Base-by-base conservation (phyloP, 2,888 invertebrate species). In the Agrilus mali region DNA sequence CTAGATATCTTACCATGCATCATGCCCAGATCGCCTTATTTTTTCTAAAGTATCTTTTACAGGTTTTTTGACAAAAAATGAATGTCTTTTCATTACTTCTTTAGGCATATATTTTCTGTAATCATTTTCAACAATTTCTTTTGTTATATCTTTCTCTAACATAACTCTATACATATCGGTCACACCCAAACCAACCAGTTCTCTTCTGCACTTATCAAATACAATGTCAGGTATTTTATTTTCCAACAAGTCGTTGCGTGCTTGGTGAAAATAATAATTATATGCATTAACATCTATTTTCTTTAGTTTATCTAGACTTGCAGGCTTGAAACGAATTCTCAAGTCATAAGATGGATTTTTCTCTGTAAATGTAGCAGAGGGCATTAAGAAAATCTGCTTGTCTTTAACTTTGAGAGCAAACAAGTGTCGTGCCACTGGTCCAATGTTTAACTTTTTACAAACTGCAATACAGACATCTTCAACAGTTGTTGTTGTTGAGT, bases 221-320 rank as follows among this genome's bases (percentile, higher is more conserved):
- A 80, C 74, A 46, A 88, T 79, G 60, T 88, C 88, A 7, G 81
- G 75, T 49, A 93, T 82, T 59, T 78, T 79, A 58, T 83, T 85
- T 43, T 82, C 77, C 46, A 87, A 72, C 37, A 92, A 81, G 72
- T 92, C 92, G 59, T 75, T 73, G 27, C 87, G 72, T 36, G 82
- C 84, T 77, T 90, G 92, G 64, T 82, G 80, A 60, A 86, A 93
- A 60, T 83, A 83, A 64, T 89, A 92, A 56, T 88, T 80, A 60
- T 86, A 90, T 1, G 90, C 83, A 42, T 75, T 75, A 38, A 71
- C 65, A 66, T 92, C 90, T 40, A 84, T 66, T 44, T 75, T 73
- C 54, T 75, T 75, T 39, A 86, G 65, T 51, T 75, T 71, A 10
- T 71, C 66, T 36, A 82, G 62, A 53, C 73, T 73, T 3, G 82